phyloP scores from a whole-genome alignment of 2,797 vertebrate genomes.

The Knipowitschia caucasica region DNA sequence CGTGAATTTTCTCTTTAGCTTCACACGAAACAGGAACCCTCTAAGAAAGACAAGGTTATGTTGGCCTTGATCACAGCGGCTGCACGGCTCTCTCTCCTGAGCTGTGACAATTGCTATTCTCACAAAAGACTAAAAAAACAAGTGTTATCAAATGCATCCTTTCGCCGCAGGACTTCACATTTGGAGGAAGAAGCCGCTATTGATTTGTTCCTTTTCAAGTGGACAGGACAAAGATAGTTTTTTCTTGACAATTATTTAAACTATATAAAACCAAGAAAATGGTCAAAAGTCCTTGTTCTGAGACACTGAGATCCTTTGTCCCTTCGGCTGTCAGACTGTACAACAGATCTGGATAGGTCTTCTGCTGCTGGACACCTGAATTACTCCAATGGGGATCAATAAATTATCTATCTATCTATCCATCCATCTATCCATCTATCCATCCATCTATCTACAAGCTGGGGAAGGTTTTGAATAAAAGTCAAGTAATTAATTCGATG shows the following conservation, averaged over 20 bases:
- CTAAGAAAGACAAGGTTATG: slow-evolving; percentile 49
- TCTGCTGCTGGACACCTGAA: too few relatives aligned
- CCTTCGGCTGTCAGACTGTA: too few relatives aligned
- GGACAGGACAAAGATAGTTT: slow-evolving; percentile 39
- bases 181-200: slow-evolving; percentile 48
- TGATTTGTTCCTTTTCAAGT: slow-evolving; percentile 61
- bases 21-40: slow-evolving; percentile 47
- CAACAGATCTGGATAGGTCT: too few relatives aligned
- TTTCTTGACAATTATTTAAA: slow-evolving; percentile 23
- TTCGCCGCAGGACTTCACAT: slow-evolving; percentile 59
- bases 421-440: too few relatives aligned
- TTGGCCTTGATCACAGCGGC: slow-evolving; percentile 44
- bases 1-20: slow-evolving; percentile 40
- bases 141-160: slow-evolving; percentile 66
- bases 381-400: too few relatives aligned
- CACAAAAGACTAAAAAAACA: slow-evolving; percentile 51
- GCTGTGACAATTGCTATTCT: slow-evolving; percentile 47
- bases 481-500: not conserved
- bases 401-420: too few relatives aligned
- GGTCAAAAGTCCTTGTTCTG: not conserved
- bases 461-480: too few relatives aligned
- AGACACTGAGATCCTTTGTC: too few relatives aligned
- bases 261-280: not conserved
- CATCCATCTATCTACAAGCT: too few relatives aligned
- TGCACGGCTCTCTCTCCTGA: slow-evolving; percentile 38